A percentile compares a stretch with the other conserved stretches of the same genome.
These are phyloP conservation scores for Amblyopsis rosae DNA, from an alignment of 2,113 vertebrate genomes.

Conservation along the genomic window DNA sequence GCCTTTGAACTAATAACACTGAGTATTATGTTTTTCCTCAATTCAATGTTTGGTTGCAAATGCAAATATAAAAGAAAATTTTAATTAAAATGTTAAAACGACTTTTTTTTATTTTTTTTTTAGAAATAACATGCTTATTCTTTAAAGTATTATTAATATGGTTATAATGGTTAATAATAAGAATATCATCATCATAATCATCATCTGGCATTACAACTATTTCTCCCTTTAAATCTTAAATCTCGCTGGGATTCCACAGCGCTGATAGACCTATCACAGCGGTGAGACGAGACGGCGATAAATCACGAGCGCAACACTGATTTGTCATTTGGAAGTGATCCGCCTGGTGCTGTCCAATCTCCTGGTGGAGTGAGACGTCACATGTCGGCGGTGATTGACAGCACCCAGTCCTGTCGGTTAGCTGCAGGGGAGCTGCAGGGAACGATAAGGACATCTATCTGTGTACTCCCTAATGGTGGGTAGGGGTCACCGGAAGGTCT, in stretches of 20 bases:
- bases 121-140: too few species aligned
- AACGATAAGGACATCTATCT: constrained; percentile 75
- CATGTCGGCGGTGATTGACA: constrained; percentile 71
- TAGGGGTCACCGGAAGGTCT: constrained; percentile 67
- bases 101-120: too few species aligned
- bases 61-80: too few species aligned
- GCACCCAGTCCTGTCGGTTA: constrained; percentile 62
- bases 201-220: constrained; percentile 10
- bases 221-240: constrained; percentile 22
- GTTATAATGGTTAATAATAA: too few species aligned
- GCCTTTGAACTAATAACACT: constrained; percentile 9
- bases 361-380: constrained; percentile 65
- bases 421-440: constrained; percentile 71
- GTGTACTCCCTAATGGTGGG: constrained; percentile 65
- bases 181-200: too few species aligned
- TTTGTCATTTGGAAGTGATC: constrained; percentile 67
- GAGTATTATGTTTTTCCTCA: constrained; percentile 18
- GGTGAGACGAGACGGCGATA: constrained; percentile 41
- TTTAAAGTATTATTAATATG: too few species aligned
- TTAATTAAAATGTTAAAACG: too few species aligned
- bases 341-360: constrained; percentile 66
- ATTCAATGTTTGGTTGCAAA: constrained; percentile 13
- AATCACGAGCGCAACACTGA: constrained; percentile 47
- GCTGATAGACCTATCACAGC: constrained; percentile 29
- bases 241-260: constrained; percentile 30